Evolutionary conservation across 1,140 invertebrate genomes (phyloP), one percentile per base, ranked within the genome.

Genomic region (Heliconius congener): DNA sequence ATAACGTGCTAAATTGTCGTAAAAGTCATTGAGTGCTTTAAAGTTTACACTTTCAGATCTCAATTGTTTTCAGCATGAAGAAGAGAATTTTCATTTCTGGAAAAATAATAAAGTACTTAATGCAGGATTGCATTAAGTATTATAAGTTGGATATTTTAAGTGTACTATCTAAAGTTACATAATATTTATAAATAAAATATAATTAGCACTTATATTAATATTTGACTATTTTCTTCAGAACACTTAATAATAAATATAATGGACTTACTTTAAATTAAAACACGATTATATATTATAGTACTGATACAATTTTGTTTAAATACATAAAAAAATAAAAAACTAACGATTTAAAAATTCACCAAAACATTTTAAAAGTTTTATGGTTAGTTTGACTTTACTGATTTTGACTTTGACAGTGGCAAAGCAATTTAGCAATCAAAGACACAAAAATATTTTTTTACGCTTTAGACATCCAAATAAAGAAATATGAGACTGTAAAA

Each of bases 351-450:
- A 23, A 66, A 27, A 13, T 30, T 66, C n/a, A 57, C 19, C 60
- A 66, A 66, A 66, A 66, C 60, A 66, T 66, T 66, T 72, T 39
- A 39, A 72, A 72, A 72, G 34, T 72, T 72, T 37, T 39, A 39
- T 39, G 39, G 39, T 39, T 39, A 72, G 30, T 39, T 72, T 72
- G 18, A 37, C 19, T 34, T 34, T 8, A 37, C 34, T 72, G 2
- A 37, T 27, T 72, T 72, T 72, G 71, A 72, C 30, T 39, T 72
- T 72, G 71, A 72, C 71, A 39, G 39, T 72, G 18, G 8, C 50
- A 52, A 19, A 1, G 1, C 50, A 52, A 19, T 52, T 19, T 52
- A 52, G 1, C 50, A 52, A 52, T 8, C 18, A 52, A 18, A 52
- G 50, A 2, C 4, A 52, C 5, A 19, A 19, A 19, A 30, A 30